Evolutionary conservation across 2,888 invertebrate species (phyloP).

Genomic region (Romanomermis culicivorax): DNA sequence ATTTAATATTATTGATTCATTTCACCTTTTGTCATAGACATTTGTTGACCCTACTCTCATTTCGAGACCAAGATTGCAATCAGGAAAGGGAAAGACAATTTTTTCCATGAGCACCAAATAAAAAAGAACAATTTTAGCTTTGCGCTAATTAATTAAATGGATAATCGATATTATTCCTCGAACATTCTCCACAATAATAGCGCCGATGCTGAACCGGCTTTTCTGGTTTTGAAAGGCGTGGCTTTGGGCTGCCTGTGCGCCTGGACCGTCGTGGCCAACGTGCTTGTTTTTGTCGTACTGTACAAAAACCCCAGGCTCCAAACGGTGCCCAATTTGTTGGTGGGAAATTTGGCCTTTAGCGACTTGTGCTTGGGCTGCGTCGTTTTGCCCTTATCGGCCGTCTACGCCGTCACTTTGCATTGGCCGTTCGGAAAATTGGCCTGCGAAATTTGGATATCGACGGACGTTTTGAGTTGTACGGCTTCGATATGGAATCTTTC

Average conservation of each 20-base stretch:
- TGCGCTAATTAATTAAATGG: no score
- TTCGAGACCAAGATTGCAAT: no score
- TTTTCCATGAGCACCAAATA: no score
- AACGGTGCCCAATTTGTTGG: constrained; percentile 33
- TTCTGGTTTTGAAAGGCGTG: constrained; percentile 12
- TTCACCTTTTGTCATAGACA: no score
- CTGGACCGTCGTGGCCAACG: constrained; percentile 27
- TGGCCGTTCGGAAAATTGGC: constrained; percentile 33
- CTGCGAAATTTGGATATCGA: constrained; percentile 34
- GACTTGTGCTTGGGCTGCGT: constrained; percentile 32
- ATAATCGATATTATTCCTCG: no score
- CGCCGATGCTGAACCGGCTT: not conserved
- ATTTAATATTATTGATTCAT: no score
- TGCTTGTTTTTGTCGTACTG: constrained; percentile 26
- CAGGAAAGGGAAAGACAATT: no score
- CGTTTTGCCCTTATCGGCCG: constrained; percentile 34
- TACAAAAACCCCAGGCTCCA: constrained; percentile 28
- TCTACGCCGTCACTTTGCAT: constrained; percentile 30
- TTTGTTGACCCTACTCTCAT: no score
- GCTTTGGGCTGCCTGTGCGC: constrained; percentile 23
- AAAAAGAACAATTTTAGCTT: no score
- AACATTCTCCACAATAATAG: no score
- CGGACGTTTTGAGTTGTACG: constrained; percentile 34
- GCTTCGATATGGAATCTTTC: constrained; percentile 35
- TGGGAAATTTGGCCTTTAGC: constrained; percentile 34